Percentiles rank a stretch among this genome's conserved stretches.
These are phyloP conservation scores for Chaenocephalus aceratus DNA, from an alignment of 2,113 vertebrate genomes.

Conservation along the genomic window DNA sequence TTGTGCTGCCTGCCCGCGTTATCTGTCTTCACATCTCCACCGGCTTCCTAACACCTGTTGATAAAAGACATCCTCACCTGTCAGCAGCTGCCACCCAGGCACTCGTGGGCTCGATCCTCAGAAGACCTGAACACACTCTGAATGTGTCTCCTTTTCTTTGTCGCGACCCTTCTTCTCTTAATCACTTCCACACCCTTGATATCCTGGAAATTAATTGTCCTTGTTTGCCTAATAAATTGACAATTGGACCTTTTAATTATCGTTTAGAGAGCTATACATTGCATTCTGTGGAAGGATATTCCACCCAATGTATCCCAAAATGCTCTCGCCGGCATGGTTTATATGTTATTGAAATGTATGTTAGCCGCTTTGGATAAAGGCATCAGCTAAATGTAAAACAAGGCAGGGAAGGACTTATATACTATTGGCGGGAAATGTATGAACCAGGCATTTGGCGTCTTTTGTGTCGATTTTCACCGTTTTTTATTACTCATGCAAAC, in stretches of 20 bases:
- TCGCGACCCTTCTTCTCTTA: neutral
- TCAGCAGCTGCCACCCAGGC: conserved; percentile 73
- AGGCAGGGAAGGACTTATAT: neutral
- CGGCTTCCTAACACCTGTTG: conserved; percentile 85
- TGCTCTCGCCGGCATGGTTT: too few relatives aligned
- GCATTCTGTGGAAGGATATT: neutral
- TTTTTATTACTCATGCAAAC: neutral
- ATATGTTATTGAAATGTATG: too few relatives aligned
- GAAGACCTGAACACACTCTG: conserved; percentile 34
- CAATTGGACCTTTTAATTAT: neutral
- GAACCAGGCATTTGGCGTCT: neutral
- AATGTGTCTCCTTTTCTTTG: conserved; percentile 32
- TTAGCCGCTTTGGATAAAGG: too few relatives aligned
- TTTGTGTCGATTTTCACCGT: neutral
- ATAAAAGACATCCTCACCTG: conserved; percentile 84
- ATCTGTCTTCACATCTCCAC: conserved; percentile 82
- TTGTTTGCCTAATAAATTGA: neutral
- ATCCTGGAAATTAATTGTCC: neutral
- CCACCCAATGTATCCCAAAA: neutral
- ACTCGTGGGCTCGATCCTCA: conserved; percentile 20
- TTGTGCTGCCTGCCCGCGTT: conserved; percentile 54
- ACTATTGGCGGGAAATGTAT: neutral
- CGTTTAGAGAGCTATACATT: neutral
- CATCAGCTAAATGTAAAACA: too few relatives aligned
- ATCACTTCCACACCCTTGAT: neutral